Percentiles rank a stretch among this genome's conserved stretches.
phyloP scores from a whole-genome alignment of 2,888 invertebrate genomes.

The Megalurothrips usitatus region DNA sequence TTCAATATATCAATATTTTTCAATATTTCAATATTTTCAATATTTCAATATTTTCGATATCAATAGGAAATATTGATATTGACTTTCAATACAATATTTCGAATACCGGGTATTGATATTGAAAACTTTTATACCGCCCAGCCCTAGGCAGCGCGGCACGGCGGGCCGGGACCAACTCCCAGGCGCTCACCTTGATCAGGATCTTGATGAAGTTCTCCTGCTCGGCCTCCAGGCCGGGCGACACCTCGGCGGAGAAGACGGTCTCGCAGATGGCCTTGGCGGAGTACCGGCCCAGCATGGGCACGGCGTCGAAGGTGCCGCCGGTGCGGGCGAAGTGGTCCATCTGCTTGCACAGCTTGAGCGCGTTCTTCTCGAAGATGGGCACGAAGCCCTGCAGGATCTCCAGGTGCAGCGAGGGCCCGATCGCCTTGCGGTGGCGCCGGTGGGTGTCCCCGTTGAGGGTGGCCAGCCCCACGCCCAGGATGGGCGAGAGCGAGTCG shows the following conservation, averaged over 20 bases:
- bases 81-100: too few relatives aligned
- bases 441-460: constrained; percentile 8
- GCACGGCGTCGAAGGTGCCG: neutral
- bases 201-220: neutral
- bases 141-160: too few relatives aligned
- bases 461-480: constrained; percentile 1
- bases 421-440: constrained; percentile 1
- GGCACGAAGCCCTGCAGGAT: constrained; percentile 19
- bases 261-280: neutral
- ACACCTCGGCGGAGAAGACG: constrained; percentile 5
- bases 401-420: constrained; percentile 6
- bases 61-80: too few relatives aligned
- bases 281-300: neutral
- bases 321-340: neutral
- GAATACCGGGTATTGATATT: too few relatives aligned
- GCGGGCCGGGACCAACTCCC: too few relatives aligned
- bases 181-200: neutral
- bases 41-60: too few relatives aligned
- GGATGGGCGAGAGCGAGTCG: constrained; percentile 15
- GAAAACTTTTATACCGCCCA: too few relatives aligned
- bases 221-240: neutral
- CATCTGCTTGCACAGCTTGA: neutral
- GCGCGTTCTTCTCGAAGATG: neutral
- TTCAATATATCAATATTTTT: too few relatives aligned
- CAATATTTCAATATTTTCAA: too few relatives aligned